Evolutionary conservation across 2,113 vertebrate genomes (phyloP), one percentile per base, ranked within the genome.

Genomic region (Falcunculus frontatus): DNA sequence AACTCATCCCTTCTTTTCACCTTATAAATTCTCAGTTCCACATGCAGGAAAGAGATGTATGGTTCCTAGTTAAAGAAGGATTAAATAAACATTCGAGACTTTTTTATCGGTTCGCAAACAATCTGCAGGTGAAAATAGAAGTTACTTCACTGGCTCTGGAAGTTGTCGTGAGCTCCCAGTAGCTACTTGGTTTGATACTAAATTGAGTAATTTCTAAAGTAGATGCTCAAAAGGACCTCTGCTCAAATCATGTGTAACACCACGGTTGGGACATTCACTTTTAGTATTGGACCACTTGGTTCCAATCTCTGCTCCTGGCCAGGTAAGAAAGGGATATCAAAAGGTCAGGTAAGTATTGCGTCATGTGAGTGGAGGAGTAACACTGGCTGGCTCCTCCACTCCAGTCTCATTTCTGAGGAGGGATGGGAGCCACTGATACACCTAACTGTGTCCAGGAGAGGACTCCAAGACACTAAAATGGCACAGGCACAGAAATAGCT

Each of bases 181-280:
- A n/a, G 17, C 32, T 76, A 8, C 22, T 72, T 60, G 11, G 21
- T 49, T 69, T 69, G 44, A 37, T 14, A 42, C 5, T 75, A 17
- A 33, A 10, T 4, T 35, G 15, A 72, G 25, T 55, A 1, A 62
- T 56, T 76, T 81, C 46, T 62, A 46, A 44, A 62, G 25, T 10
- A 78, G 50, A 57, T 53, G 12, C 13, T 53, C 19, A 18, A 23
- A 80, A 80, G 32, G 18, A 78, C 3, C 32, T 67, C 70, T 62
- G 8, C 50, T 74, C 37, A 77, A 76, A 53, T 29, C 6, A 9
- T 3, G 6, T 39, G 13, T 21, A 52, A 29, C 16, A 12, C 29
- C 55, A 16, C 0, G 0, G 13, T 1, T 75, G 56, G 22, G 23
- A 47, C 10, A 26, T 67, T 59, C 2, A 2, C 23, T 65, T 76